These are phyloP conservation scores for Opisthocomus hoazin DNA, from an alignment of 2,113 vertebrate species.

Conservation along the genomic window DNA sequence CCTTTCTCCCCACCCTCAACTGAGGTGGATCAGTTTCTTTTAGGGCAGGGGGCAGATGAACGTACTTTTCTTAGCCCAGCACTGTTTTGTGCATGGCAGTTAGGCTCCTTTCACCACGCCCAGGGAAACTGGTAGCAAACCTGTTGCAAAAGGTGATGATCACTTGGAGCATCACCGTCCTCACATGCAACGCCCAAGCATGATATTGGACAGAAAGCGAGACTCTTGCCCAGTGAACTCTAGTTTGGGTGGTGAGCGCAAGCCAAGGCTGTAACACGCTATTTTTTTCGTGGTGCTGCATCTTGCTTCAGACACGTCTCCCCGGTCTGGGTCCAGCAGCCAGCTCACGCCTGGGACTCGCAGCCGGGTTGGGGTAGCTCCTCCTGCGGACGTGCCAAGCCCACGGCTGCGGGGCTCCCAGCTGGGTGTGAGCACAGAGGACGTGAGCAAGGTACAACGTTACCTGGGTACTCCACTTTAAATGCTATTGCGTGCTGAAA, in stretches of 20 bases:
- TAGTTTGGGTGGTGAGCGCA: neutral
- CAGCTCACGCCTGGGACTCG: neutral
- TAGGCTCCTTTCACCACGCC: neutral
- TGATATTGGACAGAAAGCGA: neutral
- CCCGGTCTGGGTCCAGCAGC: neutral
- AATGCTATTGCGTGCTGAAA: neutral
- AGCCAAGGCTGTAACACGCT: neutral
- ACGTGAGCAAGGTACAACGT: neutral
- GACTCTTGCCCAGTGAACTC: neutral
- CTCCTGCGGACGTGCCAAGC: neutral
- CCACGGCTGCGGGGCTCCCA: accelerated
- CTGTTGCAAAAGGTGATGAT: neutral
- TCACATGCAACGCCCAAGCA: neutral
- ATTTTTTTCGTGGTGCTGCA: neutral
- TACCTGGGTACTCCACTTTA: neutral
- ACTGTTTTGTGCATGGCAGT: neutral
- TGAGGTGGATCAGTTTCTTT: neutral
- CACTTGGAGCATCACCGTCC: neutral
- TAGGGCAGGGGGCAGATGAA: neutral
- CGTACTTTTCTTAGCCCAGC: neutral
- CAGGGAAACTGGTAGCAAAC: neutral
- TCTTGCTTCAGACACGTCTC: neutral
- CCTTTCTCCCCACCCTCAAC: neutral
- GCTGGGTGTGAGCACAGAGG: accelerated
- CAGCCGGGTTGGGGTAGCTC: neutral